Conservation (phyloP, 2,888 invertebrate genomes). For the Craniophora ligustri region DNA sequence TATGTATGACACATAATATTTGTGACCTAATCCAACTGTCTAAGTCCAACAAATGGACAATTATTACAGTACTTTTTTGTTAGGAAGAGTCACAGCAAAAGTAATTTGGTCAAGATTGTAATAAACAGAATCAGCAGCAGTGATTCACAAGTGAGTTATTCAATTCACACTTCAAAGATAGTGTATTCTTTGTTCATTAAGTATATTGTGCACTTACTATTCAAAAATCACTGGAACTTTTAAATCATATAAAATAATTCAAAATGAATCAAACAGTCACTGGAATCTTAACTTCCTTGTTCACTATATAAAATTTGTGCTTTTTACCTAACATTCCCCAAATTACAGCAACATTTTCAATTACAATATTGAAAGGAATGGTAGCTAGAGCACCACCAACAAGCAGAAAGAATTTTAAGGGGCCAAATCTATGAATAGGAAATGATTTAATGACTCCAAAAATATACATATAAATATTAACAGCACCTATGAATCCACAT, state of each 20-base stretch:
- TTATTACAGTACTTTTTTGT: too few species aligned
- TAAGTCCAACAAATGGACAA: too few species aligned
- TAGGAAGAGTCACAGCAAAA: too few species aligned
- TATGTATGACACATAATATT: too few species aligned
- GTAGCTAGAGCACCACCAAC: constrained; percentile 95
- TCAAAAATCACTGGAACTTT: constrained; percentile 59
- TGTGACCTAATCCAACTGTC: too few species aligned
- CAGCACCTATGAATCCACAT: constrained; percentile 97
- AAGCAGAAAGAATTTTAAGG: constrained; percentile 93
- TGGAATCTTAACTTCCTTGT: constrained; percentile 94
- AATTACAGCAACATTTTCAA: constrained; percentile 98
- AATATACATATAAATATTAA: constrained; percentile 99
- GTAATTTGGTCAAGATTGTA: background rate
- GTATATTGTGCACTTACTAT: constrained; percentile 79
- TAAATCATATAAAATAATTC: constrained; percentile 58
- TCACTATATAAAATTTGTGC: constrained; percentile 98
- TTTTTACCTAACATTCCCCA: constrained; percentile 98
- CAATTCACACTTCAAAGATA: constrained; percentile 53
- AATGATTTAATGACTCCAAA: constrained; percentile 99
- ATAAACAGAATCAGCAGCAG: background rate
- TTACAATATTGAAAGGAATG: constrained; percentile 97
- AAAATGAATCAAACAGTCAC: constrained; percentile 88
- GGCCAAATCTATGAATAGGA: constrained; percentile 95
- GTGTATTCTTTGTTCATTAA: constrained; percentile 68
- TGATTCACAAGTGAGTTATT: constrained; percentile 44